Evolutionary conservation across 2,888 invertebrate species (phyloP), one percentile per base, ranked within the genome.

Genomic region (Stenichneumon culpator): DNA sequence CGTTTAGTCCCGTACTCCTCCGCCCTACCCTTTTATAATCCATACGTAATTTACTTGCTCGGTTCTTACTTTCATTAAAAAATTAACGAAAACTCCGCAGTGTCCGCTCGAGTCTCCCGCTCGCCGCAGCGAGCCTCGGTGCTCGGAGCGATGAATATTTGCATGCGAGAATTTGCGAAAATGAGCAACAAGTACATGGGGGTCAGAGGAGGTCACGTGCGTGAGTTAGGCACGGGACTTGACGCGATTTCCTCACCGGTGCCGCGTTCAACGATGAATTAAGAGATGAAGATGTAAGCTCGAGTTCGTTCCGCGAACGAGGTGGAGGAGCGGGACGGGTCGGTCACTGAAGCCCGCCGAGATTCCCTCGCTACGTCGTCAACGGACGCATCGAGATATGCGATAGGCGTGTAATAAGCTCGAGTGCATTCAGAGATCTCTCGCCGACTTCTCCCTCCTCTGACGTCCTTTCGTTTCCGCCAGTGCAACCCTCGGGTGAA

Each of bases 371-470:
- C 74, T 50, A 54, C 68, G 70, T 68, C 19, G 22, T 50, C 72
- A 44, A 70, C 36, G 60, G 57, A 50, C 57, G 47, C 68, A 85
- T 80, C 75, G 83, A 86, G 85, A 86, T 86, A 83, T 77, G 85
- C 69, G 85, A 86, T 86, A 86, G 77, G 77, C 85, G 79, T 63
- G 82, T 86, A 86, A 86, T 82, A 86, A 86, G 82, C 85, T 86
- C 85, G 85, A 86, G 85, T 83, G 83, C 72, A 7, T 1, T 32
- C 32, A 32, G n/a, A 52, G 67, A 82, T 80, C 77, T 78, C 84
- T 74, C 70, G 36, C 60, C 73, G 63, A 78, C 65, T 74, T 79
- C 32, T 72, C 36, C 72, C 69, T 50, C 72, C 73, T 86, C 85
- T 69, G 77, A 60, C 68, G 69, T 57, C 78, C 28, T 65, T 60